A percentile compares a stretch with the other conserved stretches of the same genome.
Evolutionary conservation across 2,888 invertebrate genomes (phyloP).

Genomic region (Conops quadrifasciatus): DNA sequence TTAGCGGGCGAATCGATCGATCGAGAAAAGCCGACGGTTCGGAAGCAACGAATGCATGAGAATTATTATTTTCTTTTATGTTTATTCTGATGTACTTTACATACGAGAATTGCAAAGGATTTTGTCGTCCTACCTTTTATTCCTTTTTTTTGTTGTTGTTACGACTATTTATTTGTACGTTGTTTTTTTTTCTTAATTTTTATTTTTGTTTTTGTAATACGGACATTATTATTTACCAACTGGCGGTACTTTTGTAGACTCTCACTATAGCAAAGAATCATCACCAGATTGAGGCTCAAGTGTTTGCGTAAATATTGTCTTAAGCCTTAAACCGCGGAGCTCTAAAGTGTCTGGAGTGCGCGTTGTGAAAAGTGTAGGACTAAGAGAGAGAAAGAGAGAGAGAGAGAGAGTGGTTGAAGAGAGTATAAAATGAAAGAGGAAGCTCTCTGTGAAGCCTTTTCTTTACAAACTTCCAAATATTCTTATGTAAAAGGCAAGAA

Average conservation of each 20-base stretch:
- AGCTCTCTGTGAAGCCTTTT: no score
- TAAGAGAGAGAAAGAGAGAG: no score
- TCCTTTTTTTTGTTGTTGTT: background rate
- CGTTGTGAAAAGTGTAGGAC: background rate
- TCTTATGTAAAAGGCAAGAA: no score
- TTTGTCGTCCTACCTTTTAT: background rate
- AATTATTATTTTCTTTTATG: no score
- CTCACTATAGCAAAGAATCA: background rate
- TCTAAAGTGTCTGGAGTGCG: background rate
- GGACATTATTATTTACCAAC: conserved; percentile 22
- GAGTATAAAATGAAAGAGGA: no score
- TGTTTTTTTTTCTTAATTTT: background rate
- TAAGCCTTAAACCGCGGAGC: background rate
- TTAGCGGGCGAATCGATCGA: background rate
- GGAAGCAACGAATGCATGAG: background rate
- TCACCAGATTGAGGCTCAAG: conserved; percentile 17
- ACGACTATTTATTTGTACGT: no score
- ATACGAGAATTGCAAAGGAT: no score
- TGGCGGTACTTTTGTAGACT: conserved; percentile 29
- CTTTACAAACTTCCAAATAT: no score
- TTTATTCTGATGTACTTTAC: no score
- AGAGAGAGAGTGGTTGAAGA: no score
- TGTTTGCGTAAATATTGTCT: conserved; percentile 29
- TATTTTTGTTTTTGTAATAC: background rate
- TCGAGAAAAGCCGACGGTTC: background rate